A percentile compares a stretch with the other conserved stretches of the same genome.
Conservation (phyloP, 2,113 vertebrate species). For the Dromas ardeola region DNA sequence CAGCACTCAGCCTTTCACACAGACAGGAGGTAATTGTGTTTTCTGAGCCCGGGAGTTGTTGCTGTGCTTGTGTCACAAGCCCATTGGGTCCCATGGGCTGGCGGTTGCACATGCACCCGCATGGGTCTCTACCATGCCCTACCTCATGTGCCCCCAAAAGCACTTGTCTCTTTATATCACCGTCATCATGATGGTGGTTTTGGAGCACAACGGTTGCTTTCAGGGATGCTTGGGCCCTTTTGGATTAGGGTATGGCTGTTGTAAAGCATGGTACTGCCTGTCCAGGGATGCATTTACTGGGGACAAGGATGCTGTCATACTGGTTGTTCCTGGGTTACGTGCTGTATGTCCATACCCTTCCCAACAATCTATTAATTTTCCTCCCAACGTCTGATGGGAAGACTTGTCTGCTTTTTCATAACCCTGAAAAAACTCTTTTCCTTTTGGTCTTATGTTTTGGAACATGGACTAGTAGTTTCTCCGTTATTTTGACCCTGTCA, state of each 20-base stretch:
- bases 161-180: background rate
- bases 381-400: background rate
- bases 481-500: background rate
- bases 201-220: background rate
- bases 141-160: fast-evolving
- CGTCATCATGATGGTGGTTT: background rate
- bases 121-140: background rate
- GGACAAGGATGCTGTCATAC: background rate
- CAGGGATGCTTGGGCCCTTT: background rate
- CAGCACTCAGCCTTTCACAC: background rate
- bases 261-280: background rate
- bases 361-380: background rate
- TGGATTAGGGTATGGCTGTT: background rate
- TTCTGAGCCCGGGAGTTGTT: fast-evolving
- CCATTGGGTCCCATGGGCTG: fast-evolving
- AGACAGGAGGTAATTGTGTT: background rate
- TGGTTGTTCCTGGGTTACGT: background rate
- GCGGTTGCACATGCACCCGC: background rate
- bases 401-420: background rate
- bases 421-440: background rate
- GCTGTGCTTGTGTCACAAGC: background rate
- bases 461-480: background rate
- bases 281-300: background rate
- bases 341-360: background rate
- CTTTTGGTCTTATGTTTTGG: background rate